Conservation (phyloP, 2,888 invertebrate genomes). For the Phyto melanocephala region DNA sequence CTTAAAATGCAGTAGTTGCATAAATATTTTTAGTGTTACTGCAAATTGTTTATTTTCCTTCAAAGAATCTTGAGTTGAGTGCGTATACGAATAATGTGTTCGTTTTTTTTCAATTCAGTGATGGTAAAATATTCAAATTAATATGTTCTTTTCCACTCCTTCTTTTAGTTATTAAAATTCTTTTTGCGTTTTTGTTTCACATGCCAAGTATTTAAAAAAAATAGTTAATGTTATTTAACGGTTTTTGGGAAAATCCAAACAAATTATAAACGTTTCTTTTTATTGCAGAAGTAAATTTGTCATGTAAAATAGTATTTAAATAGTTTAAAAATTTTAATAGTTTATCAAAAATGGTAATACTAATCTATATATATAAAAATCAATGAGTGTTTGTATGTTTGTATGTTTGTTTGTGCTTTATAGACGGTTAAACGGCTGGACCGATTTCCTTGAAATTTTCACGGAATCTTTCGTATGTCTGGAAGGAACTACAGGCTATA, state of each 20-base stretch:
- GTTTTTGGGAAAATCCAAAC: slow-evolving; percentile 33
- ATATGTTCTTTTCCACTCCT: slow-evolving; percentile 33
- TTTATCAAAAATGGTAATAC: too few relatives aligned
- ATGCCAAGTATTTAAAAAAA: background rate
- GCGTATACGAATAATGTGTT: slow-evolving; percentile 28
- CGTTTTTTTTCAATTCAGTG: slow-evolving; percentile 18
- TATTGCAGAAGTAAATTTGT: slow-evolving; percentile 33
- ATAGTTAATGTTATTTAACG: slow-evolving; percentile 19
- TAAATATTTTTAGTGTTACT: background rate
- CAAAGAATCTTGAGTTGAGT: slow-evolving; percentile 9
- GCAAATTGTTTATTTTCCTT: background rate
- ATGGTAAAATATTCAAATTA: slow-evolving; percentile 60
- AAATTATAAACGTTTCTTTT: too few relatives aligned
- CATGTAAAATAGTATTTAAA: too few relatives aligned
- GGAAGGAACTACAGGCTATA: too few relatives aligned
- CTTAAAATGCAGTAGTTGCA: background rate
- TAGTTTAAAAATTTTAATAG: too few relatives aligned
- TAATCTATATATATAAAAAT: too few relatives aligned
- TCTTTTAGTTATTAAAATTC: background rate
- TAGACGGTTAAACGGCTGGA: too few relatives aligned
- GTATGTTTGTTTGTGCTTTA: too few relatives aligned
- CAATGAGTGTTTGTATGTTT: too few relatives aligned
- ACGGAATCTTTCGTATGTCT: too few relatives aligned
- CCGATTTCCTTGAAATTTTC: too few relatives aligned
- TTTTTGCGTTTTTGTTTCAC: background rate